phyloP scores from a whole-genome alignment of 2,888 invertebrate species.

The Cynaeus angustus region DNA sequence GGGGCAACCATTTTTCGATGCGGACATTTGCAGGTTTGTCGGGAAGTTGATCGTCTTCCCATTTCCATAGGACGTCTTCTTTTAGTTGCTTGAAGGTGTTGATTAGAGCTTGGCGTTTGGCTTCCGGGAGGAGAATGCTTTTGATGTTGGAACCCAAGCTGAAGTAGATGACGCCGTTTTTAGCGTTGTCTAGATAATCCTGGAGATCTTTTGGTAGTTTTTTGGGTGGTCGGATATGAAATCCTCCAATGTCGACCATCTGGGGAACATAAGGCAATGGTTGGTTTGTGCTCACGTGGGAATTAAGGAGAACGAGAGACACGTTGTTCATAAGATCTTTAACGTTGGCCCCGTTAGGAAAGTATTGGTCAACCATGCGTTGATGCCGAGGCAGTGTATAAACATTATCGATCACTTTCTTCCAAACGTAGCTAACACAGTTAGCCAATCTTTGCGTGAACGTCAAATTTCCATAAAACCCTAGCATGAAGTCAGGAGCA shows the following conservation, averaged over 20 bases:
- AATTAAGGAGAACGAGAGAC: slow-evolving; percentile 62
- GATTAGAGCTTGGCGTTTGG: slow-evolving; percentile 73
- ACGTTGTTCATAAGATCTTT: slow-evolving; percentile 58
- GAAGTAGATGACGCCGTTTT: slow-evolving; percentile 75
- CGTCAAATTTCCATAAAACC: slow-evolving; percentile 68
- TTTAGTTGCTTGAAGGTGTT: slow-evolving; percentile 76
- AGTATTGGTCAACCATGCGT: slow-evolving; percentile 57
- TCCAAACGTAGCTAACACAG: slow-evolving; percentile 53
- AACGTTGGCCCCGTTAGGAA: slow-evolving; percentile 58
- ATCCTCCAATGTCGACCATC: slow-evolving; percentile 75
- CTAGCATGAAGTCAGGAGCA: slow-evolving; percentile 70
- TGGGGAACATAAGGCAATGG: slow-evolving; percentile 74
- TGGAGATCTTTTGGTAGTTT: slow-evolving; percentile 70
- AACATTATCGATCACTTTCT: slow-evolving; percentile 2
- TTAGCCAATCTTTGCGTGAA: slow-evolving; percentile 75
- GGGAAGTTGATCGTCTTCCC: slow-evolving; percentile 73
- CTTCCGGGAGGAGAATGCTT: slow-evolving; percentile 73
- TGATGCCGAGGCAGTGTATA: slow-evolving; percentile 54
- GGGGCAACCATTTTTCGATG: slow-evolving; percentile 65
- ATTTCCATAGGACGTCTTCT: slow-evolving; percentile 80
- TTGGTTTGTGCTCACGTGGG: slow-evolving; percentile 72
- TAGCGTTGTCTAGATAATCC: slow-evolving; percentile 72
- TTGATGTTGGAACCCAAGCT: slow-evolving; percentile 77
- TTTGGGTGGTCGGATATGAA: slow-evolving; percentile 67
- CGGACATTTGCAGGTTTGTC: slow-evolving; percentile 68